Percentiles rank a stretch among this genome's conserved stretches.
phyloP scores from a whole-genome alignment of 2,888 invertebrate species.

The Resseliella maxima region DNA sequence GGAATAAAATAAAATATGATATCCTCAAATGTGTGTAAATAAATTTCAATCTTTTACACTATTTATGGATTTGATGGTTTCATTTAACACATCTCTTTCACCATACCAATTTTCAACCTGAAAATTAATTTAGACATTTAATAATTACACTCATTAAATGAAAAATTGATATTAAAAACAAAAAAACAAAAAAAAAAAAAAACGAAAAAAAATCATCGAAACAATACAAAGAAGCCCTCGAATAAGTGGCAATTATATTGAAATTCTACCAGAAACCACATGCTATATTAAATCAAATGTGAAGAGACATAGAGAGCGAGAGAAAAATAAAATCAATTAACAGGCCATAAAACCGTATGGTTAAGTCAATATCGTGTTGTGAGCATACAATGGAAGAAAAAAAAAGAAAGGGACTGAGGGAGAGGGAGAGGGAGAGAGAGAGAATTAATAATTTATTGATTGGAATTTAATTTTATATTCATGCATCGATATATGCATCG shows the following conservation, averaged over 20 bases:
- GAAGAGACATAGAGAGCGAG: too few species aligned
- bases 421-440: too few species aligned
- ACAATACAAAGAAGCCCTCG: neutral
- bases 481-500: neutral
- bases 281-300: neutral
- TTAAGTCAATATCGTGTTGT: neutral
- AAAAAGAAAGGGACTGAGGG: too few species aligned
- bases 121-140: constrained; percentile 31
- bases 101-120: neutral
- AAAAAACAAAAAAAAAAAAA: too few species aligned
- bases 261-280: neutral
- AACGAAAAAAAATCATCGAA: too few species aligned
- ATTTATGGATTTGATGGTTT: constrained; percentile 23
- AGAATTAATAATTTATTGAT: constrained; percentile 46
- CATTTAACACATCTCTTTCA: constrained; percentile 13
- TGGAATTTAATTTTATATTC: constrained; percentile 35
- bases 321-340: neutral
- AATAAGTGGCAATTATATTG: neutral
- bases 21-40: constrained; percentile 15
- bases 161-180: neutral
- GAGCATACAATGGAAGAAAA: neutral
- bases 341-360: neutral
- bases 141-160: constrained; percentile 37
- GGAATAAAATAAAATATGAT: neutral
- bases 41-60: neutral